Conservation (phyloP, 1,140 invertebrate genomes). For the Uloborus diversus region DNA sequence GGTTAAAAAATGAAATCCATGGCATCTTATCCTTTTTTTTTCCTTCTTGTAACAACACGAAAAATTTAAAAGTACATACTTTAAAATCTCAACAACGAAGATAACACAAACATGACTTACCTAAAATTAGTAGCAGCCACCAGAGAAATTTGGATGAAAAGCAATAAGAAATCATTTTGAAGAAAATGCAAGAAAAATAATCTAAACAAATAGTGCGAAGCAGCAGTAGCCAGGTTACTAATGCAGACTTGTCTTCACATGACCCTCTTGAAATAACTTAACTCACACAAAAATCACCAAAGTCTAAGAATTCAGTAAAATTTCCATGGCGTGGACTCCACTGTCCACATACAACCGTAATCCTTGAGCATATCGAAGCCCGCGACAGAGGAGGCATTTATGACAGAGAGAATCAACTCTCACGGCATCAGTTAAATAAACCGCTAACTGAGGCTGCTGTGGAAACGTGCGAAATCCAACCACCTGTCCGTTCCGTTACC, state of each 20-base stretch:
- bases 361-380: slow-evolving; percentile 20
- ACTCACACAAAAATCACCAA: not conserved
- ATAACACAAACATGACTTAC: slow-evolving; percentile 8
- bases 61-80: too few relatives aligned
- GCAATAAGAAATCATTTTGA: too few relatives aligned
- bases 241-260: slow-evolving; percentile 45
- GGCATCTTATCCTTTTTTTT: too few relatives aligned
- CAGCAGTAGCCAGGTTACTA: slow-evolving; percentile 29
- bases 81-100: too few relatives aligned
- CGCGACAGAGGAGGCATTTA: slow-evolving; percentile 1
- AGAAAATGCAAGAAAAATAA: too few relatives aligned
- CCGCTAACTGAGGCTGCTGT: too few relatives aligned
- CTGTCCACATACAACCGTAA: slow-evolving; percentile 16
- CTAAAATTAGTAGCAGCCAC: slow-evolving; percentile 17
- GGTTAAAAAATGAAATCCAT: too few relatives aligned
- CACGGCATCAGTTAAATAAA: too few relatives aligned
- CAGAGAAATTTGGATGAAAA: too few relatives aligned
- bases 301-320: slow-evolving; percentile 17
- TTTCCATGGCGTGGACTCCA: not conserved
- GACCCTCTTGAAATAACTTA: not conserved
- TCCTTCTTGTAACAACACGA: too few relatives aligned
- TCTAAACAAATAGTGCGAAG: not conserved
- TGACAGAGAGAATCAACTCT: not conserved
- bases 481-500: not conserved
- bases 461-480: too few relatives aligned